Base-by-base conservation (phyloP, 1,140 invertebrate species). In the Drosophila parvula region DNA sequence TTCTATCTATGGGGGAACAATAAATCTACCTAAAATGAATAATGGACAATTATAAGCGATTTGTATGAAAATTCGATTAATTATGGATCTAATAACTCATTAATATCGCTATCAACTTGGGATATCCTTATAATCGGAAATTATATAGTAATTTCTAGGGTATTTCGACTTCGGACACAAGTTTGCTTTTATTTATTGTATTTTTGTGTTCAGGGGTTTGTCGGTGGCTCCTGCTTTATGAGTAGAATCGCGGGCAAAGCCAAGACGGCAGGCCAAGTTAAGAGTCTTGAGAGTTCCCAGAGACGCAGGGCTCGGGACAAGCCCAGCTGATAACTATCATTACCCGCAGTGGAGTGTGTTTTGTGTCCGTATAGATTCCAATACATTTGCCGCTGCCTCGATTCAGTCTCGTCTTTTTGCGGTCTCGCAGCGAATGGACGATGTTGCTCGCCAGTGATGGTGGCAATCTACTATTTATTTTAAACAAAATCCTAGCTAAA, bases 321-420 rank as follows among this genome's bases (percentile, higher is more conserved):
- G 68, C 51, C 50, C 61, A 59, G 69, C 83, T 88, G 83, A 88
- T 88, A 89, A 89, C 84, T 83, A 89, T 88, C 84, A 88, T 88
- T 88, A 88, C 74, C 70, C 74, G 84, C 69, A 74, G 79, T 60
- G 68, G 56, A 81, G 45, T 77, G 61, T 50, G 71, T 69, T 43
- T 71, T 45, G 36, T 63, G 45, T 67, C 12, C 74, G 14, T 67
- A 59, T 64, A 55, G 45, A 62, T 74, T 65, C 79, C 61, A 44
- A 36, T 51, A 36, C 16, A 43, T 80, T 47, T 60, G 30, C 48
- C 58, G 34, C 47, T 59, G 61, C 55, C 48, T 43, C 45, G 36
- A 65, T 55, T 70, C 71, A 40, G 65, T 83, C 64, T 59, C 56
- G 74, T 50, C 60, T 41, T 76, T 79, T 44, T 85, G 82, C 69